A percentile compares a stretch with the other conserved stretches of the same genome.
Evolutionary conservation across 1,140 invertebrate genomes (phyloP).

Genomic region (Vanessa atalanta): DNA sequence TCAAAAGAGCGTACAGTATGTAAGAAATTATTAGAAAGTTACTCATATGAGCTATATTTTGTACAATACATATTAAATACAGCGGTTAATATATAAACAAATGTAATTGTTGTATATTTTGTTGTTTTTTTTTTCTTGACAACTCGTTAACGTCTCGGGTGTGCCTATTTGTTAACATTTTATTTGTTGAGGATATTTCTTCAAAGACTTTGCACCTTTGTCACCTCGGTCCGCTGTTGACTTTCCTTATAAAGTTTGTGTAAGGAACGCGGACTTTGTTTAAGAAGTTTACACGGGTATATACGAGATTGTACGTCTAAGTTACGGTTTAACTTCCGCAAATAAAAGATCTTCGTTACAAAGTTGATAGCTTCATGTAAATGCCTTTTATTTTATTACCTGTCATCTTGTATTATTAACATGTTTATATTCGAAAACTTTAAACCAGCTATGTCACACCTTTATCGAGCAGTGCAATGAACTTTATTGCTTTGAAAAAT

Average conservation of each 20-base stretch:
- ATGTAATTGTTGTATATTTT: background rate
- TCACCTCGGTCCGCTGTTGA: slow-evolving; percentile 49
- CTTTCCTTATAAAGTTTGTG: slow-evolving; percentile 48
- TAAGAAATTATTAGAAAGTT: too few relatives aligned
- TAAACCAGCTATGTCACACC: background rate
- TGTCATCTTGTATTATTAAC: background rate
- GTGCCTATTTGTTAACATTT: background rate
- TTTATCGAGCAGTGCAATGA: background rate
- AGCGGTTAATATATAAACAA: background rate
- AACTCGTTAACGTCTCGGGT: slow-evolving; percentile 17
- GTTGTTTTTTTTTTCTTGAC: background rate
- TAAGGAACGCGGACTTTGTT: slow-evolving; percentile 38
- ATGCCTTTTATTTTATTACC: background rate
- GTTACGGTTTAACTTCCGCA: slow-evolving; percentile 22
- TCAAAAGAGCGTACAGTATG: too few relatives aligned
- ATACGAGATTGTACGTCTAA: slow-evolving; percentile 14
- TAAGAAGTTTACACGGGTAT: slow-evolving; percentile 31
- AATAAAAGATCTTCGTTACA: slow-evolving; percentile 28
- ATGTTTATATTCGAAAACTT: background rate
- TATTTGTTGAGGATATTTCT: slow-evolving; percentile 44
- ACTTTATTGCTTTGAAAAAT: slow-evolving; percentile 6
- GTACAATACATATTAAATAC: background rate
- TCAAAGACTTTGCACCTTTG: slow-evolving; percentile 47
- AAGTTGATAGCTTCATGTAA: slow-evolving; percentile 13
- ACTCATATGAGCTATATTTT: background rate